A percentile compares a stretch with the other conserved stretches of the same genome.
These are phyloP conservation scores for Girardinus metallicus DNA, from an alignment of 2,797 vertebrate species.

Conservation along the genomic window DNA sequence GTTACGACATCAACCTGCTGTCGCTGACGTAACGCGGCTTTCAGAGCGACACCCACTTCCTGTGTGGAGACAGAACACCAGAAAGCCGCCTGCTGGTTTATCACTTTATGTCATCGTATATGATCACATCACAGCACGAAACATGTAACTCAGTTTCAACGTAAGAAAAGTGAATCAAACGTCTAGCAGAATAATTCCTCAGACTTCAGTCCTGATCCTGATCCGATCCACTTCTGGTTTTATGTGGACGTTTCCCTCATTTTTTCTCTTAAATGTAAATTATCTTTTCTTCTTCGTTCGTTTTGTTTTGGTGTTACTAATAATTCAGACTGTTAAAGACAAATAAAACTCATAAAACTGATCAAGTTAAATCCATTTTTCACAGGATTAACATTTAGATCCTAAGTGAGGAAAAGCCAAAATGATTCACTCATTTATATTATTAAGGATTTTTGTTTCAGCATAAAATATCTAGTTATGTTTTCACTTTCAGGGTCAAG, in stretches of 20 bases:
- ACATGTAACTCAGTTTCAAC: not conserved
- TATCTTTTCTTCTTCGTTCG: not conserved
- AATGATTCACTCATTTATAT: not conserved
- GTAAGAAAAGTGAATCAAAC: not conserved
- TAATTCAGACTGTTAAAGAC: not conserved
- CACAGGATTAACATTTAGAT: not conserved
- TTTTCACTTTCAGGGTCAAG: not conserved
- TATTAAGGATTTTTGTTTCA: not conserved
- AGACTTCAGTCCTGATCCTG: not conserved
- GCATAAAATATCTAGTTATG: not conserved
- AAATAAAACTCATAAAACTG: not conserved
- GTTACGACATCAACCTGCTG: constrained; percentile 91
- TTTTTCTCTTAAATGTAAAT: not conserved
- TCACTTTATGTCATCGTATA: not conserved
- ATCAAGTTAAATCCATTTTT: not conserved
- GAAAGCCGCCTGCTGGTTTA: not conserved
- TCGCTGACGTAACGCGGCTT: constrained; percentile 84
- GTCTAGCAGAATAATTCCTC: not conserved
- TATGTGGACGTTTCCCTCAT: not conserved
- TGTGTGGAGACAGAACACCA: not conserved
- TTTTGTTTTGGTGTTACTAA: not conserved
- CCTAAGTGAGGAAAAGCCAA: not conserved
- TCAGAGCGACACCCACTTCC: not conserved
- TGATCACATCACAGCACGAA: not conserved
- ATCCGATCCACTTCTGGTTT: not conserved